These are phyloP conservation scores for Strigamia crassipes DNA, from an alignment of 2,888 invertebrate genomes.

Conservation along the genomic window DNA sequence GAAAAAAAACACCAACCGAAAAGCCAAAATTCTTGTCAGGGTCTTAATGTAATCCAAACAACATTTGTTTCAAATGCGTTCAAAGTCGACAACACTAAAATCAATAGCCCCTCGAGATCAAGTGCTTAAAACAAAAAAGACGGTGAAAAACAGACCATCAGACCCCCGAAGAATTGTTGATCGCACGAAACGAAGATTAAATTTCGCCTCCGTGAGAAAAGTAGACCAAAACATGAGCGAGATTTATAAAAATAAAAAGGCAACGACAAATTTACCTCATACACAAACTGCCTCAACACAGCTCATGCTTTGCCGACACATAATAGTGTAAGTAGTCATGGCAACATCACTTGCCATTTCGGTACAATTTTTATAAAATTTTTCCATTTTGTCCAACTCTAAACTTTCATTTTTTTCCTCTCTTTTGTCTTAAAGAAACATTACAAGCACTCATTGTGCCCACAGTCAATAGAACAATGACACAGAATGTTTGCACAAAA, in stretches of 20 bases:
- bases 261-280: background rate
- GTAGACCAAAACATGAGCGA: background rate
- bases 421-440: no score
- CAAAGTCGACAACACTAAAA: slow-evolving; percentile 18
- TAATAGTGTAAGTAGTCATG: no score
- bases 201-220: background rate
- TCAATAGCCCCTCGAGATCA: slow-evolving; percentile 19
- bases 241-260: background rate
- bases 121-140: background rate
- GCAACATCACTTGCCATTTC: no score
- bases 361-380: no score
- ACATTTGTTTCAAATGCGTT: slow-evolving; percentile 23
- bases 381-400: no score
- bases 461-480: no score
- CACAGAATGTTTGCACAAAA: no score
- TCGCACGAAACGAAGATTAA: background rate
- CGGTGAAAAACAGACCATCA: background rate
- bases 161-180: background rate
- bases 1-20: background rate
- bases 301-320: background rate
- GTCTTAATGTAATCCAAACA: slow-evolving; percentile 24
- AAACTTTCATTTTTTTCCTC: no score
- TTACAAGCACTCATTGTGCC: no score
- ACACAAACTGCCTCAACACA: background rate
- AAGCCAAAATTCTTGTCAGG: slow-evolving; percentile 38